Base-by-base conservation (phyloP, 2,797 vertebrate species). In the Microchirus variegatus region DNA sequence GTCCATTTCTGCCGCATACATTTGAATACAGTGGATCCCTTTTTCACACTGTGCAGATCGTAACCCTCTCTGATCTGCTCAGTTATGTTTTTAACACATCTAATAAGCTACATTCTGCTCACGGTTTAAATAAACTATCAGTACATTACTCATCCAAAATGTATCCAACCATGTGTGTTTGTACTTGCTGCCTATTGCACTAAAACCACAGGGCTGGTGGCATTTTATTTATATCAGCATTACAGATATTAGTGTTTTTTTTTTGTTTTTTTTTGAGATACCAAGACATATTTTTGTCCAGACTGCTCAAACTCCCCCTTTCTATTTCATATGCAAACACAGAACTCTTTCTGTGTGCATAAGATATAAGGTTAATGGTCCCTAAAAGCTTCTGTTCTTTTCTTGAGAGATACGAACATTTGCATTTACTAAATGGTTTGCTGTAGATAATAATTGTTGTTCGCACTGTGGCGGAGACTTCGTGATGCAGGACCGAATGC, bases 361-460 rank as follows among this genome's bases (percentile, higher is more conserved):
- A 67, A 78, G 78, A 77, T 80, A 70, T 67, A 64, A 69, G 42
- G 82, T 91, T 63, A 91, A 85, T 74, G 78, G 71, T 53, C 67
- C 70, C 87, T 88, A 88, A 89, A 91, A 88, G 66, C 74, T 35
- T 64, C 80, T 79, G 58, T 78, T 78, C 73, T 87, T 93, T 89
- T 92, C 89, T 93, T 63, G 18, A 93, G 90, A 89, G 71, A 77
- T 73, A 73, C 85, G 91, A 91, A 92, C 89, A 93, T 91, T 85
- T 78, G 80, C 56, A 78, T 80, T 75, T 42, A 57, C 49, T 82
- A 84, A 90, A 89, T 77, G 59, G 68, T 86, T 81, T 87, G 82
- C 68, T 70, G 59, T 79, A 90, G 91, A 94, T 94, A 94, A 91
- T 73, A 66, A 75, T 63, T 80, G 82, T 19, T 1, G 91, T 85